Percentiles rank a stretch among this genome's conserved stretches.
These are phyloP conservation scores for Megathymus violae DNA, from an alignment of 1,140 invertebrate species.

Conservation along the genomic window DNA sequence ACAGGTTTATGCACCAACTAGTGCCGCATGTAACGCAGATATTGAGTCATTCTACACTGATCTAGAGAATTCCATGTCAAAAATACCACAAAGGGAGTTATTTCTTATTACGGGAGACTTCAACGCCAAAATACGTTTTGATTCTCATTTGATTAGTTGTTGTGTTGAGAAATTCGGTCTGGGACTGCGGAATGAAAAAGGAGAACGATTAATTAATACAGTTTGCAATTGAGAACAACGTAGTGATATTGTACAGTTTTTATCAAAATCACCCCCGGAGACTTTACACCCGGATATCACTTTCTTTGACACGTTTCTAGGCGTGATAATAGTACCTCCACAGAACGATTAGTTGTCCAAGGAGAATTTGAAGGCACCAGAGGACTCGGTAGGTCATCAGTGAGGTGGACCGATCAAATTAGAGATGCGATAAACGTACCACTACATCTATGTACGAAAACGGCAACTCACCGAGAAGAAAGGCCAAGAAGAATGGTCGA, in stretches of 20 bases:
- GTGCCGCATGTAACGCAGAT: neutral
- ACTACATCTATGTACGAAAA: too few relatives aligned
- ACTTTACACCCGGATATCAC: slow-evolving; percentile 41
- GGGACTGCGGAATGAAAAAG: slow-evolving; percentile 41
- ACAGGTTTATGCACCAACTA: slow-evolving; percentile 30
- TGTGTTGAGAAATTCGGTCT: slow-evolving; percentile 37
- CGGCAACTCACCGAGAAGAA: too few relatives aligned
- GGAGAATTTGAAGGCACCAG: too few relatives aligned
- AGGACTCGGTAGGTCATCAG: too few relatives aligned
- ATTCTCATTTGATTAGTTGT: slow-evolving; percentile 1
- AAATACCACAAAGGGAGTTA: neutral
- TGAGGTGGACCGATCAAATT: too few relatives aligned
- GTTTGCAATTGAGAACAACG: slow-evolving; percentile 38
- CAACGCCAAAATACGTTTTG: slow-evolving; percentile 9
- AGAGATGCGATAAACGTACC: too few relatives aligned
- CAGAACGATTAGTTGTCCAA: too few relatives aligned
- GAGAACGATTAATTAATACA: slow-evolving; percentile 36
- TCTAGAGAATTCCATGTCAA: neutral
- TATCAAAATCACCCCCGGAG: slow-evolving; percentile 39
- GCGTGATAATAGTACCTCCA: too few relatives aligned
- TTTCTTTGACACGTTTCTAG: too few relatives aligned
- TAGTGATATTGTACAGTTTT: slow-evolving; percentile 40
- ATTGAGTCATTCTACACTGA: too few relatives aligned
- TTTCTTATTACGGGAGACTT: neutral
- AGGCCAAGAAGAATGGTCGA: too few relatives aligned